Conservation (phyloP, 1,140 invertebrate genomes). For the Drosophila nebulosa region DNA sequence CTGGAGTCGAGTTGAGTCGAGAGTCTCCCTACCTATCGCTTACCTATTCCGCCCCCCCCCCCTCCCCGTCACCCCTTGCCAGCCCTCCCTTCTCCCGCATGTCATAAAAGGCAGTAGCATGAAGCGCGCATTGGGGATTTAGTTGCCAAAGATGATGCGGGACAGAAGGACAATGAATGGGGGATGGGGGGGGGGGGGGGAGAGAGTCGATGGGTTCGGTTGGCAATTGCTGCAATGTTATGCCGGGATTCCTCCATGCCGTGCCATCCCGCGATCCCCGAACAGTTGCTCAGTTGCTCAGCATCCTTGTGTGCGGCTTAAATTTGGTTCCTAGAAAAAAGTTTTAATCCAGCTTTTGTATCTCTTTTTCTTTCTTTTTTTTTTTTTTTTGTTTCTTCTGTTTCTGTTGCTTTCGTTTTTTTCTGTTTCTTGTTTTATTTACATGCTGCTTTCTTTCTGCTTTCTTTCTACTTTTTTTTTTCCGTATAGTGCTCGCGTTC, state of each 20-base stretch:
- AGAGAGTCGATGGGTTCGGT: too few relatives aligned
- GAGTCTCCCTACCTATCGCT: background rate
- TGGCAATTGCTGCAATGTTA: slow-evolving; percentile 20
- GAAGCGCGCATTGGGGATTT: slow-evolving; percentile 49
- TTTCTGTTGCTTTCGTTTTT: slow-evolving; percentile 59
- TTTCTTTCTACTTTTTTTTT: too few relatives aligned
- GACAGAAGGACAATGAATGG: too few relatives aligned
- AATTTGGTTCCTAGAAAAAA: slow-evolving; percentile 70
- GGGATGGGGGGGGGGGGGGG: too few relatives aligned
- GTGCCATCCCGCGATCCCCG: too few relatives aligned
- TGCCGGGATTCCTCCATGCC: slow-evolving; percentile 5
- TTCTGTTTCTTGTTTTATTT: slow-evolving; percentile 14
- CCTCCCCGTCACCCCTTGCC: background rate
- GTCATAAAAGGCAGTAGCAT: slow-evolving; percentile 41
- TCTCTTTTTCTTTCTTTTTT: slow-evolving; percentile 24
- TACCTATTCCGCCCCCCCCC: background rate
- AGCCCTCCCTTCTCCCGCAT: background rate
- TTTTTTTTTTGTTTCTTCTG: background rate
- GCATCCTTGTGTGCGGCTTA: slow-evolving; percentile 61
- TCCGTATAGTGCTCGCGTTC: too few relatives aligned
- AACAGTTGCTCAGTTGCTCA: background rate
- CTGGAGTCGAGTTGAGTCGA: slow-evolving; percentile 8
- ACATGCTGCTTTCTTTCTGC: too few relatives aligned
- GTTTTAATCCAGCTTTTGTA: slow-evolving; percentile 72
- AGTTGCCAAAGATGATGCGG: slow-evolving; percentile 49